These are phyloP conservation scores for Conger conger DNA, from an alignment of 2,113 vertebrate genomes.

Conservation along the genomic window DNA sequence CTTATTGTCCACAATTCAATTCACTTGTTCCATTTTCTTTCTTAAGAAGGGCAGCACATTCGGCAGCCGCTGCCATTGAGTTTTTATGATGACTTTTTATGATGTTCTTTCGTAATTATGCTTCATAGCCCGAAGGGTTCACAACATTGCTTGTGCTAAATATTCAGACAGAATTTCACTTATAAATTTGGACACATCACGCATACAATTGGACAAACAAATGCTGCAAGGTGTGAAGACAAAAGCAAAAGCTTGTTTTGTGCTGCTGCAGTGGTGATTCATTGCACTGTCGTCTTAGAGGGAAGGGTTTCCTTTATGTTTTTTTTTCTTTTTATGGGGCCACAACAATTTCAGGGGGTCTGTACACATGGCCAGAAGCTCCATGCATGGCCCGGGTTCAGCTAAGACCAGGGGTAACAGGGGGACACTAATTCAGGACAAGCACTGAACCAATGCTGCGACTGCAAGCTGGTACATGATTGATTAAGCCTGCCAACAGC, in stretches of 20 bases:
- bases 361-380: neutral
- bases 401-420: constrained; percentile 2
- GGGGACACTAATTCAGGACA: constrained; percentile 29
- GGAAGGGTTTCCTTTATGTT: neutral
- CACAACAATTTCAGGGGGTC: constrained; percentile 24
- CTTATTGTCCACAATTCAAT: neutral
- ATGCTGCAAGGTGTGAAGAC: neutral
- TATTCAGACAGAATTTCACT: neutral
- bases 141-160: neutral
- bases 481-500: constrained; percentile 33
- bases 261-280: no score
- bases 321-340: no score
- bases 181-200: neutral
- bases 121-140: neutral
- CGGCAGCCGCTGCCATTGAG: no score
- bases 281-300: neutral
- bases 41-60: neutral
- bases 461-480: constrained; percentile 26
- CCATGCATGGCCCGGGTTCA: constrained; percentile 19
- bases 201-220: neutral
- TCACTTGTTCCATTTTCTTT: neutral
- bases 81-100: no score
- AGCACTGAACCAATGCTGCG: constrained; percentile 25
- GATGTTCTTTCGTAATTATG: neutral
- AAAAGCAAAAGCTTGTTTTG: neutral